Evolutionary conservation across 2,113 vertebrate genomes (phyloP).

Genomic region (Ginglymostoma cirratum): DNA sequence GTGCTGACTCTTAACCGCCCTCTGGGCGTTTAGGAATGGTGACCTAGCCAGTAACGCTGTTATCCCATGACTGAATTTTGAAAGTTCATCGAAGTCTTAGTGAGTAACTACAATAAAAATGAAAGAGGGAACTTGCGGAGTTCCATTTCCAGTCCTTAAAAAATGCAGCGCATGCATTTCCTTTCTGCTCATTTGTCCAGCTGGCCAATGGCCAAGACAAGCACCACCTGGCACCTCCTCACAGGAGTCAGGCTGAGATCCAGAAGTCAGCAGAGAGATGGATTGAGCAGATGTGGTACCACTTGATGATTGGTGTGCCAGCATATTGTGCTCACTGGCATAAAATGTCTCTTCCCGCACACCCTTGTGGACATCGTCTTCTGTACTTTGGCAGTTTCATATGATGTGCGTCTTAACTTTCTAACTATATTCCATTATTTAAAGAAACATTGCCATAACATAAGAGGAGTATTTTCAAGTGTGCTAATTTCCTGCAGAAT

Average conservation of each 20-base stretch:
- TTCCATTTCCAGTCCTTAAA: neutral
- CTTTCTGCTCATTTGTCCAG: neutral
- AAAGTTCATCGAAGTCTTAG: neutral
- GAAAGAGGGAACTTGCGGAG: neutral
- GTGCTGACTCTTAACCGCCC: too few species aligned
- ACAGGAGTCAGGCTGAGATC: neutral
- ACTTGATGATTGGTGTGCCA: neutral
- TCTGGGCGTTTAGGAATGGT: too few species aligned
- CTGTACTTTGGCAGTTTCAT: neutral
- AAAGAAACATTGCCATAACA: neutral
- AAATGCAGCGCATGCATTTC: neutral
- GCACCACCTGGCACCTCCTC: slow-evolving; percentile 21
- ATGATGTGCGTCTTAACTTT: neutral
- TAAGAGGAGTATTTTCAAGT: neutral
- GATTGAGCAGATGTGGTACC: slow-evolving; percentile 15
- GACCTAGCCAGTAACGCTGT: too few species aligned
- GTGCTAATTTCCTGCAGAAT: neutral
- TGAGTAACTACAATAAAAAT: neutral
- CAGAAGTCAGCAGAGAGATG: slow-evolving; percentile 20
- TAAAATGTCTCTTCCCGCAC: neutral
- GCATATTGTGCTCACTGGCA: neutral
- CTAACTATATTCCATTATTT: neutral
- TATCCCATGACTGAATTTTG: too few species aligned
- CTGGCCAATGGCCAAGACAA: neutral
- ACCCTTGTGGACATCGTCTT: neutral